phyloP scores from a whole-genome alignment of 2,797 vertebrate genomes.

The Sebastolobus altivelis region DNA sequence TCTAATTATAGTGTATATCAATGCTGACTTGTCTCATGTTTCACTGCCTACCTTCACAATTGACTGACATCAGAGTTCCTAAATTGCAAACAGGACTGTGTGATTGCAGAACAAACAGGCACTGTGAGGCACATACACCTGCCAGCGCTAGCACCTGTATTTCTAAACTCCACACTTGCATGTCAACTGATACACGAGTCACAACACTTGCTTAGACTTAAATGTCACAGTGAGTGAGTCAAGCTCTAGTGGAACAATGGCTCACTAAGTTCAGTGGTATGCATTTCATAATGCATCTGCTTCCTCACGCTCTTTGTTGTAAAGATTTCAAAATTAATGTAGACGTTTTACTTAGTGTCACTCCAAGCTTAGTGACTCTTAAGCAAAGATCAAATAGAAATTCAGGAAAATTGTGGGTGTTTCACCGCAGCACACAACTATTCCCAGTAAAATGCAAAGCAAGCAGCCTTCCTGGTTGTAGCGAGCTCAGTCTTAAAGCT shows the following conservation, averaged over 20 bases:
- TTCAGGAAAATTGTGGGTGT: background rate
- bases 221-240: constrained; percentile 27
- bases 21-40: background rate
- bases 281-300: background rate
- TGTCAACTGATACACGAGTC: constrained; percentile 15
- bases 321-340: background rate
- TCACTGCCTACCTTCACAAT: background rate
- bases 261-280: background rate
- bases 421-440: constrained; percentile 10
- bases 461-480: background rate
- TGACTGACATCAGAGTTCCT: background rate
- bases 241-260: background rate
- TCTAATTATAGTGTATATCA: background rate
- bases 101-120: constrained; percentile 4
- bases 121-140: background rate
- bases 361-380: background rate
- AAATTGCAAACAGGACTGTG: constrained; percentile 4
- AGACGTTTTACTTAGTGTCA: background rate
- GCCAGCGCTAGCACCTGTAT: background rate
- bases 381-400: constrained; percentile 3
- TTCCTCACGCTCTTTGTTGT: background rate
- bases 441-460: constrained; percentile 16
- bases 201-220: background rate
- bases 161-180: constrained; percentile 11
- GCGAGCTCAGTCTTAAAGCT: no score